Evolutionary conservation across 2,888 invertebrate species (phyloP), one percentile per base, ranked within the genome.

Genomic region (Esperia sulphurella): DNA sequence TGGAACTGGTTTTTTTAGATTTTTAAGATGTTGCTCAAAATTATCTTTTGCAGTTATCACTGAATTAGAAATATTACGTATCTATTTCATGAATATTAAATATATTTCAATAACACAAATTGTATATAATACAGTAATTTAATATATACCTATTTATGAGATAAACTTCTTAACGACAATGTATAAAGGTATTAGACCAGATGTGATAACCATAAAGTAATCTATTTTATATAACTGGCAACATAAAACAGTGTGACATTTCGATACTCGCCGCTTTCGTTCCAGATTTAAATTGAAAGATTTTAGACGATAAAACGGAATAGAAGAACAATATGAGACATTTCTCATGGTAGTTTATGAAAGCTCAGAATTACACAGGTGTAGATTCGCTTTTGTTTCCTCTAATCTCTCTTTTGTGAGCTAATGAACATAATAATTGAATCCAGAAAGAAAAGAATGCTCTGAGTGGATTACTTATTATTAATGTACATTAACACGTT

Each of bases 251-350:
- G 63, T 71, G 68, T 65, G 68, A 71, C 50, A 67, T 49, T 51
- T 54, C 52, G 61, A 60, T 57, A 28, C n/a, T n/a, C n/a, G 14
- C 33, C 8, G 13, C 65, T 69, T 69, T 69, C 68, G 72, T 69
- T 67, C 73, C 49, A 72, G 57, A 71, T 75, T 72, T 65, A 69
- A 72, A 72, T 70, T 65, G 61, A 67, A 71, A 62, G 70, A 71
- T 71, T 35, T n/a, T 68, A 53, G 52, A 49, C 52, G 68, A 74
- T 71, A 67, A 58, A 59, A 53, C 14, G 55, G 48, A 58, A 59
- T 55, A 53, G 43, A 59, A 58, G 50, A 61, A 63, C 61, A 66
- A 63, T 67, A 57, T 59, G 51, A 64, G 53, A 47, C 49, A 54
- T 61, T 64, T 66, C 63, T 65, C 69, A 59, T 66, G 68, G 47